Evolutionary conservation across 2,888 invertebrate genomes (phyloP), one percentile per base, ranked within the genome.

Genomic region (Choristoneura rosaceana): DNA sequence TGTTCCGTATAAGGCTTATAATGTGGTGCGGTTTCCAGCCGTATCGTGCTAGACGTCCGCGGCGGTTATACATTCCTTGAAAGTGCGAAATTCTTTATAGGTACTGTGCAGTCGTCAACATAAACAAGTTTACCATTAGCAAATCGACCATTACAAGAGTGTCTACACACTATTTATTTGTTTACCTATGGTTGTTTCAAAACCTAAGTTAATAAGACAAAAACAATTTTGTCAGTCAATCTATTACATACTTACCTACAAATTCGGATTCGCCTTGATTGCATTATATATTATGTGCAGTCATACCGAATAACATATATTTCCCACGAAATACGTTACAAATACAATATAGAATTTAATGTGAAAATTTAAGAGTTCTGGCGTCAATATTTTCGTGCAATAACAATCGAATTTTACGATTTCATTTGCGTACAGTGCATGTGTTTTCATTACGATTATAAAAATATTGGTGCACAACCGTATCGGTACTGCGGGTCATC

Each of bases 341-440:
- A n/a, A 14, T 63, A 33, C 33, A 33, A 58, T 38, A 17, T 33
- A 14, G 33, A 60, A 68, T 60, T 34, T 60, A 68, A 68, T 50
- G 33, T 25, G 43, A 45, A 33, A 67, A 45, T 67, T 43, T 59
- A 63, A 63, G 63, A 63, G 63, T 47, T 25, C 64, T 50, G 52
- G 10, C 38, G 64, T 52, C 41, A 50, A 65, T 52, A 65, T 65
- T 52, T 65, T 38, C 4, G 38, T 12, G 9, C 60, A 55, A 45
- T 68, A 50, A 60, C 59, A 47, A 25, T 47, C 15, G 17, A 25
- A 50, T 68, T 43, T 47, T 34, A 59, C 67, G 43, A 45, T 41
- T 68, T 61, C 34, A 68, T 68, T 60, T 68, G 34, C 60, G 38
- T 25, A 25, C 45, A 14, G 50, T 55, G 33, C 47, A 52, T 52